These are phyloP conservation scores for Branchipolynoe longqiensis DNA, from an alignment of 2,888 invertebrate genomes.

Conservation along the genomic window DNA sequence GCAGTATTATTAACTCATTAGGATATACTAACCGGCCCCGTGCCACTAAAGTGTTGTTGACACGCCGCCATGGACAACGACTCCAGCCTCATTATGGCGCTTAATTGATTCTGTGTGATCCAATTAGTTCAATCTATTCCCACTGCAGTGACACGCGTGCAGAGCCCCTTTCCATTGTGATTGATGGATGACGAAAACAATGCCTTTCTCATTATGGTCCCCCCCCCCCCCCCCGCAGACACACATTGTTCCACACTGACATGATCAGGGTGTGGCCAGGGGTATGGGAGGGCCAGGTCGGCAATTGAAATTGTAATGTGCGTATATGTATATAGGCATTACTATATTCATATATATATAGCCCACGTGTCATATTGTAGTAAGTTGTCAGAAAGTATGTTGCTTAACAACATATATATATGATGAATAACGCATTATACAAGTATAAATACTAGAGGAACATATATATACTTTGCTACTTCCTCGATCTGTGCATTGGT, in stretches of 20 bases:
- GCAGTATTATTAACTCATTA: neutral
- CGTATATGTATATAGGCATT: too few relatives aligned
- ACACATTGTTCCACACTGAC: slow-evolving; percentile 23
- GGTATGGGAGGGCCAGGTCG: neutral
- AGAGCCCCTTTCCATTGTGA: neutral
- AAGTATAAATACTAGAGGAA: too few relatives aligned
- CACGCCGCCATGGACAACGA: neutral
- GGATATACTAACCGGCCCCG: slow-evolving; percentile 10
- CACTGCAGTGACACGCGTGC: slow-evolving; percentile 5
- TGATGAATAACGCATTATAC: too few relatives aligned
- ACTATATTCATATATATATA: too few relatives aligned
- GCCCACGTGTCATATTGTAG: too few relatives aligned
- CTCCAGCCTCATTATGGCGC: slow-evolving; percentile 21
- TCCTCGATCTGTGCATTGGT: too few relatives aligned
- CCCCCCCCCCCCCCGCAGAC: too few relatives aligned
- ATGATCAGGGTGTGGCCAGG: neutral
- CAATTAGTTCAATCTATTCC: slow-evolving; percentile 44
- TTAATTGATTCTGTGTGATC: slow-evolving; percentile 48
- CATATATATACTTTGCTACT: too few relatives aligned
- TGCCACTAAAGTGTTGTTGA: neutral
- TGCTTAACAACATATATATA: too few relatives aligned
- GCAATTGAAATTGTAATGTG: neutral
- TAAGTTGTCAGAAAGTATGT: too few relatives aligned
- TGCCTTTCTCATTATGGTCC: slow-evolving; percentile 14
- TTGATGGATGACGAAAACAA: slow-evolving; percentile 45